phyloP scores from a whole-genome alignment of 2,888 invertebrate genomes.

The Coenonympha arcania region DNA sequence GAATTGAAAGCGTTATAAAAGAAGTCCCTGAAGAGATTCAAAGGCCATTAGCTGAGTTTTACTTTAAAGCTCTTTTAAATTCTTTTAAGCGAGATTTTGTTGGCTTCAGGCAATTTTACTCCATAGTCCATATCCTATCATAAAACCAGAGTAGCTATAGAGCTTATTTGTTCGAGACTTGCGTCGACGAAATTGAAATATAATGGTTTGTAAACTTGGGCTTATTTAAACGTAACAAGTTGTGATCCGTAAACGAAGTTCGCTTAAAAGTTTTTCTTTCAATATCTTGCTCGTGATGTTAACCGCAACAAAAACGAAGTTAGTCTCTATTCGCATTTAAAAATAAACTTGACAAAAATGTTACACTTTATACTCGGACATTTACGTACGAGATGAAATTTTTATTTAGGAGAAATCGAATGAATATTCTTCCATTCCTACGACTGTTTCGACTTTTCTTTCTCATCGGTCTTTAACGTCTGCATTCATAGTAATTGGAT shows the following conservation, averaged over 20 bases:
- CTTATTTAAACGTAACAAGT: constrained; percentile 9
- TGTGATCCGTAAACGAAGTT: neutral
- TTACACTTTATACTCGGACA: neutral
- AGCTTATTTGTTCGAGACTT: constrained; percentile 16
- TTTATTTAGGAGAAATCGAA: no score
- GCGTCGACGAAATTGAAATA: constrained; percentile 19
- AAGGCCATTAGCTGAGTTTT: constrained; percentile 11
- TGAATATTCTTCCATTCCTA: no score
- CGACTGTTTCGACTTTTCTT: neutral
- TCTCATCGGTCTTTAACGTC: no score
- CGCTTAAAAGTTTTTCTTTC: constrained; percentile 3
- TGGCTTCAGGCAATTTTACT: constrained; percentile 17
- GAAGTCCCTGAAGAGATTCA: neutral
- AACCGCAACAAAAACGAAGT: neutral
- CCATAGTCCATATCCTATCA: constrained; percentile 9
- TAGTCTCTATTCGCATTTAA: neutral
- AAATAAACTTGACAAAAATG: neutral
- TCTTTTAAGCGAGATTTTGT: constrained; percentile 15
- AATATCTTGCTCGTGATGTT: constrained; percentile 1
- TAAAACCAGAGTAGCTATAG: constrained; percentile 9
- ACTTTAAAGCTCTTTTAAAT: constrained; percentile 13
- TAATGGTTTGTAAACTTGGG: constrained; percentile 17
- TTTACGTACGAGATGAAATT: neutral
- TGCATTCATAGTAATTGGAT: no score
- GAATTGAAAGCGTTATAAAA: neutral